Base-by-base conservation (phyloP, 2,888 invertebrate species). In the Autographa gamma region DNA sequence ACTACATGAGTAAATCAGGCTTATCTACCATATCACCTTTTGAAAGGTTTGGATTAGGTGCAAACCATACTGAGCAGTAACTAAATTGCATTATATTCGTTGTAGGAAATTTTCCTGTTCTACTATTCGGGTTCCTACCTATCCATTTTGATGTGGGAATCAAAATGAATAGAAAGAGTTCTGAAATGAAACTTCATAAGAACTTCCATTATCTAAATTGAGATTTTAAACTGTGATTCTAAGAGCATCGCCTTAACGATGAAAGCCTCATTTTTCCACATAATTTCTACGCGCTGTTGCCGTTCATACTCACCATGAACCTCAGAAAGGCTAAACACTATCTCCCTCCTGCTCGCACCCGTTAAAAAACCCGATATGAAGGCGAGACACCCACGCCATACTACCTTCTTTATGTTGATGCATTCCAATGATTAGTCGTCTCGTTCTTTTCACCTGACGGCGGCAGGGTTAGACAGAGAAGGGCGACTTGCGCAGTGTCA, bases 231-330 rank as follows among this genome's bases (percentile, higher is more conserved):
- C 13, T 13, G n/a, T 2, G 9, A 1, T 5, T 0, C 11, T 48
- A 62, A 65, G n/a, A 14, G 16, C 88, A 79, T 87, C 83, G 76
- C 92, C 93, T 95, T 95, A 93, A 93, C 86, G 77, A 89, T 80
- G 87, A 93, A 93, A 94, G 92, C 94, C 94, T 94, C 85, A 92
- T 90, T 93, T 93, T 93, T 91, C 90, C 88, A 88, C 84, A 90
- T 85, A 90, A 92, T 93, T 92, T 91, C 90, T 89, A 91, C 79
- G 88, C 91, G 84, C 76, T 81, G 93, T 90, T 92, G 91, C 91
- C 91, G 80, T 84, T 78, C 86, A 86, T 89, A 86, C 86, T 89
- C 89, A 87, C 87, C 90, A 79, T 90, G 90, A 93, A 92, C 91
- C 91, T 92, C 87, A 84, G 84, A 85, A 89, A 89, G 89, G 89